A percentile compares a stretch with the other conserved stretches of the same genome.
Conservation (phyloP, 2,113 vertebrate species). For the Campylomormyrus numenius region DNA sequence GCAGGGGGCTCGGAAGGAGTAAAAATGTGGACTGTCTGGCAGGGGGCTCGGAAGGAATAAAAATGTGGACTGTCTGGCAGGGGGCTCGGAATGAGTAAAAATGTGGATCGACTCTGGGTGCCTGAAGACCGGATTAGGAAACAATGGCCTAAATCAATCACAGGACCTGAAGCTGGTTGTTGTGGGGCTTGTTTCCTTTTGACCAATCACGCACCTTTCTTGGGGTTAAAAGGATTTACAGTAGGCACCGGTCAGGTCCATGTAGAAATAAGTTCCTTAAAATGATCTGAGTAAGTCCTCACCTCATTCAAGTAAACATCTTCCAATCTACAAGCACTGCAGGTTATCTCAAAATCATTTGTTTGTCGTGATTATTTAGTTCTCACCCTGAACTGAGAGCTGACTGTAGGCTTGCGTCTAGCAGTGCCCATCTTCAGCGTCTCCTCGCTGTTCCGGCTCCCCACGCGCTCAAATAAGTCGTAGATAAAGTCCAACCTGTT, state of each 20-base stretch:
- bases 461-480: slow-evolving; percentile 84
- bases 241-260: background rate
- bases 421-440: slow-evolving; percentile 84
- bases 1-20: too few relatives aligned
- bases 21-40: too few relatives aligned
- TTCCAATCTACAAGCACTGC: background rate
- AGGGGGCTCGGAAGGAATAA: too few relatives aligned
- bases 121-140: background rate
- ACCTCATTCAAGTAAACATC: background rate
- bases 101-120: too few relatives aligned
- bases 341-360: background rate
- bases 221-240: background rate
- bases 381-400: slow-evolving; percentile 88
- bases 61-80: too few relatives aligned
- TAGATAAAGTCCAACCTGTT: slow-evolving; percentile 86
- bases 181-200: background rate
- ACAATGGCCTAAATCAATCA: background rate
- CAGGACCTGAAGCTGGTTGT: background rate
- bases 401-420: slow-evolving; percentile 82
- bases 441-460: slow-evolving; percentile 77
- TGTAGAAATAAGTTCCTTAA: background rate
- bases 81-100: too few relatives aligned
- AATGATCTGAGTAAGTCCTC: background rate
- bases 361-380: background rate
- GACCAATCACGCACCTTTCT: background rate